Evolutionary conservation across 1,140 invertebrate species (phyloP).

Genomic region (Kradibia gibbosae): DNA sequence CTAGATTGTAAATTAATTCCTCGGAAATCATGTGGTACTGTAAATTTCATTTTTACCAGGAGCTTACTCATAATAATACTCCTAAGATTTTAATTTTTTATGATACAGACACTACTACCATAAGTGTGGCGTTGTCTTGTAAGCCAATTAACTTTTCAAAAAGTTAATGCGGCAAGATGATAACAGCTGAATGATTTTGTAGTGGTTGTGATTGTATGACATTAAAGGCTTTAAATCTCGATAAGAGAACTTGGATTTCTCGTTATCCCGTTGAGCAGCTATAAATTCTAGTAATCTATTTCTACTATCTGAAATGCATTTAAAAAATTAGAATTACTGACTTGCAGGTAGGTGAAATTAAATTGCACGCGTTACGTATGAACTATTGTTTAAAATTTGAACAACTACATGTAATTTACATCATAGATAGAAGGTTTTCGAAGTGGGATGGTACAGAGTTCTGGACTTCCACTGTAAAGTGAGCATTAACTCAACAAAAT

Average conservation of each 20-base stretch:
- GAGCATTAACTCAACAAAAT: background rate
- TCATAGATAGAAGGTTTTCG: background rate
- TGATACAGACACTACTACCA: background rate
- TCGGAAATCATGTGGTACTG: background rate
- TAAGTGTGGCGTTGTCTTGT: background rate
- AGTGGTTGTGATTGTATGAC: constrained; percentile 5
- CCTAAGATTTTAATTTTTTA: background rate
- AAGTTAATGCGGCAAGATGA: background rate
- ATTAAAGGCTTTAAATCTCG: background rate
- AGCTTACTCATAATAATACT: background rate
- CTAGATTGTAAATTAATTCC: too few relatives aligned
- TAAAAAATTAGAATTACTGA: constrained; percentile 2
- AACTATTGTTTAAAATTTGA: constrained; percentile 4
- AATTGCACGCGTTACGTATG: background rate
- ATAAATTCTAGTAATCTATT: background rate
- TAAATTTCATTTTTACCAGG: background rate
- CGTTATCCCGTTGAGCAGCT: constrained; percentile 11
- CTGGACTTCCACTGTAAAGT: background rate
- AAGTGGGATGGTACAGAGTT: background rate
- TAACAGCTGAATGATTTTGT: background rate
- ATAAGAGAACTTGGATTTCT: constrained; percentile 8
- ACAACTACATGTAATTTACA: background rate
- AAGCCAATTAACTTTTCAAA: background rate
- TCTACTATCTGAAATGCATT: background rate
- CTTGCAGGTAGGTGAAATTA: background rate